Percentiles rank a stretch among this genome's conserved stretches.
Conservation (phyloP, 2,113 vertebrate genomes). For the Stegostoma tigrinum region DNA sequence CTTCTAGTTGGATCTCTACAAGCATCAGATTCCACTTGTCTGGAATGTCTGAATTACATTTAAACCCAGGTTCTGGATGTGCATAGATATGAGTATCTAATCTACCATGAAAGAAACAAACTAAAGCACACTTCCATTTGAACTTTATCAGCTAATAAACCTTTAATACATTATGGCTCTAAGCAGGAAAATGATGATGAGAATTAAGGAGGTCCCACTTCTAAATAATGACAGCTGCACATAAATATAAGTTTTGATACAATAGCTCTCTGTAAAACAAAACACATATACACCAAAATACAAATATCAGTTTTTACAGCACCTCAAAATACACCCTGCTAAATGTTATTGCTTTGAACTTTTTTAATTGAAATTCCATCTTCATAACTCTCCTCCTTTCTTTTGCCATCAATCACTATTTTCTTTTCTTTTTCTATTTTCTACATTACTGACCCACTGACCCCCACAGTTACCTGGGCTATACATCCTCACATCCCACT, state of each 20-base stretch:
- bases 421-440: not conserved
- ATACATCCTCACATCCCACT: no score
- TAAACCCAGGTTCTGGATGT: not conserved
- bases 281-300: not conserved
- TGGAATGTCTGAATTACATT: no score
- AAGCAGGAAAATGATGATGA: not conserved
- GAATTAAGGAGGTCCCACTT: not conserved
- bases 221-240: not conserved
- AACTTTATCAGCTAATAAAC: not conserved
- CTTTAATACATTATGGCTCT: not conserved
- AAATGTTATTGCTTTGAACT: not conserved
- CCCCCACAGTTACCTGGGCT: no score
- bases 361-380: not conserved
- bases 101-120: not conserved
- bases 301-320: not conserved
- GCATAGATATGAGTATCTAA: no score
- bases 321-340: not conserved
- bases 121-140: not conserved
- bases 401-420: not conserved
- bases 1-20: not conserved
- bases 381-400: not conserved
- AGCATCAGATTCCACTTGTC: not conserved
- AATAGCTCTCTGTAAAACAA: not conserved
- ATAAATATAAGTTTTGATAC: not conserved
- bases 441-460: no score